Base-by-base conservation (phyloP, 1,140 invertebrate genomes). In the Dinothrombium tinctorium region DNA sequence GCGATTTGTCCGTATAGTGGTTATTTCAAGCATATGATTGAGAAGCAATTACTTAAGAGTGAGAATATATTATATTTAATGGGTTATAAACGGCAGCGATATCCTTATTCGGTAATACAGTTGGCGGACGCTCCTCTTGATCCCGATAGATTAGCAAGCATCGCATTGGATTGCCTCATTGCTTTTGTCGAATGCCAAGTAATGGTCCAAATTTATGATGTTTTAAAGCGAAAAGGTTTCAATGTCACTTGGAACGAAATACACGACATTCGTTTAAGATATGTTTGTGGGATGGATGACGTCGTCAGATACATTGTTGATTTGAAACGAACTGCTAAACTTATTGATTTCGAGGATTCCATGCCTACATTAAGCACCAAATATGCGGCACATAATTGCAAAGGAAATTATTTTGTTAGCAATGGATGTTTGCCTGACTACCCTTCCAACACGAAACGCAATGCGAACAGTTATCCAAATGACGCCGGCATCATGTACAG, bases 111-210 rank as follows among this genome's bases (percentile, higher is more conserved):
- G 6, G 53, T 60, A 8, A 59, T 59, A 11, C 57, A 67, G 36
- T 53, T 67, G 1, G 58, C 79, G 2, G 71, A 76, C 37, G 71
- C 67, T 3, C 74, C 77, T 3, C 68, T 78, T 26, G 78, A 80
- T 56, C 75, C 74, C 1, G 77, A 82, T 54, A 69, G 68, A 56
- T 72, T 82, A 1, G 69, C 72, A 2, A 69, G 67, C 41, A 70
- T 84, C 1, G 77, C 76, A 5, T 61, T 75, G 33, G 79, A 87
- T 58, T 76, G 77, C 3, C 67, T 83, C 44, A 69, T 81, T n/a
- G 81, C 81, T 17, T 76, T 77, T 58, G 77, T 78, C 28, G 81
- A 86, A 60, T 83, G 78, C 53, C 73, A 82, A 66, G 61, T 67
- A 23, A 49, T 67, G 42, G 55, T 63, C 45, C 53, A 54, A 12